Evolutionary conservation across 1,140 invertebrate genomes (phyloP), one percentile per base, ranked within the genome.

Genomic region (Eumeta japonica): DNA sequence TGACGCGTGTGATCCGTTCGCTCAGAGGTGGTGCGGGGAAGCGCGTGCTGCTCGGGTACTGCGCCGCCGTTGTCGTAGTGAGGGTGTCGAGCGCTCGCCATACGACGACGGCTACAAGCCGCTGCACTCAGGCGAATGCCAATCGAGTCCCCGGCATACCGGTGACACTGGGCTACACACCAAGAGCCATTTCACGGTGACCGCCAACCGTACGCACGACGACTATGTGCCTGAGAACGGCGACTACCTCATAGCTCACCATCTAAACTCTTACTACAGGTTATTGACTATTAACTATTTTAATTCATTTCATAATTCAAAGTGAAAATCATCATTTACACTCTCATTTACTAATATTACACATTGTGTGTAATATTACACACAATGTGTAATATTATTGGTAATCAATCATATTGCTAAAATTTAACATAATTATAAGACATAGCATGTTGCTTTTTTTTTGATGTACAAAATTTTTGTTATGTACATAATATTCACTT

Each of bases 211-310:
- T n/a, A n/a, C n/a, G n/a, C n/a, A n/a, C n/a, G n/a, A n/a, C n/a
- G n/a, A n/a, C n/a, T n/a, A n/a, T n/a, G n/a, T n/a, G n/a, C n/a
- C 62, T 10, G 49, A 65, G 32, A 68, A 71, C 68, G 68, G 68
- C 20, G 68, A 70, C 47, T 73, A 62, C 50, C 40, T 60, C 39
- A 73, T 73, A 65, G 52, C 68, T 36, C 61, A 68, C 40, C 62
- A 73, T 15, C 55, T 48, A 30, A 54, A 58, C 35, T 51, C 39
- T 38, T 50, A 57, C 41, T 45, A 59, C 41, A 48, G 62, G 67
- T 72, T 44, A 65, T 61, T 51, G 38, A 13, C 29, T 38, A 28
- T 30, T 29, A 48, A 48, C 49, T n/a, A n/a, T n/a, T n/a, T n/a
- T n/a, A n/a, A n/a, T n/a, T n/a, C n/a, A n/a, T n/a, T n/a, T n/a